phyloP scores from a whole-genome alignment of 2,888 invertebrate species.

The Tetramorium bicarinatum region DNA sequence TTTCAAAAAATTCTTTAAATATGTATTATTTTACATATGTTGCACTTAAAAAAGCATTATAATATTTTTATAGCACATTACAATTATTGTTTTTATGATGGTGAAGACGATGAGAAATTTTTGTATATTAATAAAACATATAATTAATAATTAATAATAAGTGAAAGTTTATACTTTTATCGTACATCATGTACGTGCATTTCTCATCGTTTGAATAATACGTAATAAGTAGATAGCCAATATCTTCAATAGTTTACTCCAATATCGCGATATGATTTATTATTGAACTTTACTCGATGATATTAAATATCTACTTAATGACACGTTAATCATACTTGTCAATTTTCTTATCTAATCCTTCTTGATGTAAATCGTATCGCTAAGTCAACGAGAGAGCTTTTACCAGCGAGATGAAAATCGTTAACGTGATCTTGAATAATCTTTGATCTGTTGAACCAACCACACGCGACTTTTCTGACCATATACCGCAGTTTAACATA shows the following conservation, averaged over 20 bases:
- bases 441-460: not conserved
- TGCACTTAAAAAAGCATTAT: not conserved
- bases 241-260: not conserved
- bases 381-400: not conserved
- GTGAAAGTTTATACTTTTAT: not conserved
- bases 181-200: not conserved
- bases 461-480: not conserved
- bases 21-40: not conserved
- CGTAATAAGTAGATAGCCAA: not conserved
- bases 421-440: not conserved
- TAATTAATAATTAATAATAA: not conserved
- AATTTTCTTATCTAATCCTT: not conserved
- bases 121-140: not conserved
- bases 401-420: not conserved
- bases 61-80: not conserved
- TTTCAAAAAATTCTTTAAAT: not conserved
- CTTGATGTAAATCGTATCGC: not conserved
- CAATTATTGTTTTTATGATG: not conserved
- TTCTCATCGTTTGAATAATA: not conserved
- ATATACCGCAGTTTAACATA: not conserved
- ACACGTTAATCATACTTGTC: not conserved
- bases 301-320: not conserved
- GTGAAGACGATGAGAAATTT: not conserved
- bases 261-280: conserved; percentile 2
- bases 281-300: not conserved